Evolutionary conservation across 2,113 vertebrate genomes (phyloP), one percentile per base, ranked within the genome.

Genomic region (Entomyzon cyanotis): DNA sequence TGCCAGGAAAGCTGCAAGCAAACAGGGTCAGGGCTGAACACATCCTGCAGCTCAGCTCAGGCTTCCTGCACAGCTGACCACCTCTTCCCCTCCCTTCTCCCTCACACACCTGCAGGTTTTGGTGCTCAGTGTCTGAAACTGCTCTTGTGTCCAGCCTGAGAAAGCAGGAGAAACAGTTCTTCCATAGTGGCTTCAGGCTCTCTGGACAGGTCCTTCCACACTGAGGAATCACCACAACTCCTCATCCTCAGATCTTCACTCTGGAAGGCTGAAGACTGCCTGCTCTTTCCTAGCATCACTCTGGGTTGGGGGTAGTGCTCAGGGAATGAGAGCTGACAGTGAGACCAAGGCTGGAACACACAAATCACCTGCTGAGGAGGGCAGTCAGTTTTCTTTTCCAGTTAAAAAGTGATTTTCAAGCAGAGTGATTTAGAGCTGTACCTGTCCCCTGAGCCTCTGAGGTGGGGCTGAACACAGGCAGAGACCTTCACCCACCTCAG

Each of bases 181-280:
- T 81, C 44, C 4, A 0, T 7, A 42, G 3, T 46, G 52, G 52
- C 13, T 70, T 50, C 11, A 13, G 0, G 0, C 3, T 46, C 42
- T 31, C 15, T 5, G 25, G 52, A 12, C 22, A 46, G n/a, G 30
- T 28, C 47, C 30, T 63, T 41, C 79, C 30, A 5, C 0, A 0
- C 3, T 1, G 7, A 35, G 50, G 12, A 21, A 64, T 1, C 21
- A 10, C 1, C 0, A 0, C 46, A 83, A 47, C 35, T 71, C 55
- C 63, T 42, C 46, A 20, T 12, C 44, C 46, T 44, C 73, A 14
- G 24, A 69, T 22, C 73, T 69, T 77, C 30, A 2, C 28, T 39
- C 27, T 13, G 22, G 11, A 65, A 24, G 25, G 60, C 50, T 44
- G 59, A 47, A 55, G 1, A 67, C 75, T 79, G 46, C 28, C 42